These are phyloP conservation scores for Aurelia aurita DNA, from an alignment of 30 jellyfish, hydroid and myxozoan species.

Conservation along the genomic window DNA sequence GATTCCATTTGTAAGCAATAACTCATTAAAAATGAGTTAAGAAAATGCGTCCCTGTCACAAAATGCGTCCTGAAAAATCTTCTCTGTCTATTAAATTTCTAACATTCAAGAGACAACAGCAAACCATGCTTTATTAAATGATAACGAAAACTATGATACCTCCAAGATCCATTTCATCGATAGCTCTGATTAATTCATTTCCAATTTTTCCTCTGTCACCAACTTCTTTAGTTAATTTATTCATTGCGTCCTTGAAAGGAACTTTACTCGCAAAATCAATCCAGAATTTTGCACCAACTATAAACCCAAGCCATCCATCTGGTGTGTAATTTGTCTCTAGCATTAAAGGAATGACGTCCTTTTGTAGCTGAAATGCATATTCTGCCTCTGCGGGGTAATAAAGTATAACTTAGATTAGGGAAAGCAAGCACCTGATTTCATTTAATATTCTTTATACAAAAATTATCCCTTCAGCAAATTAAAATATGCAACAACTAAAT, in stretches of 20 bases:
- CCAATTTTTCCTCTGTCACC: constrained; percentile 59
- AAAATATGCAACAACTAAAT: too few species aligned
- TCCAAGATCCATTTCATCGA: constrained; percentile 65
- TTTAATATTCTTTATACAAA: too few species aligned
- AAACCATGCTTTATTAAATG: background rate
- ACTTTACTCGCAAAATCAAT: constrained; percentile 54
- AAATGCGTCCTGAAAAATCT: too few species aligned
- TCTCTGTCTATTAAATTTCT: too few species aligned
- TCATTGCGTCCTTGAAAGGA: constrained; percentile 18
- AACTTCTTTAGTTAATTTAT: constrained; percentile 42
- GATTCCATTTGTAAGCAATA: too few species aligned
- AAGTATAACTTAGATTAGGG: too few species aligned
- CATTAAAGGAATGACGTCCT: constrained; percentile 77
- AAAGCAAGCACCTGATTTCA: too few species aligned
- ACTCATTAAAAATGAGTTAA: too few species aligned
- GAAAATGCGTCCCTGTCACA: too few species aligned
- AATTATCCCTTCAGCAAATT: too few species aligned
- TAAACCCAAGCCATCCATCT: constrained; percentile 94
- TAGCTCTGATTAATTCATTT: constrained; percentile 24
- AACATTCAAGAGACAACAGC: background rate
- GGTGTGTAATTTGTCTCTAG: constrained; percentile 71
- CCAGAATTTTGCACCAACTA: constrained; percentile 90
- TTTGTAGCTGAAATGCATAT: constrained; percentile 82
- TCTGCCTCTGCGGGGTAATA: constrained; percentile 68
- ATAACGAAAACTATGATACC: background rate